These are phyloP conservation scores for Leptopilina clavipes DNA, from an alignment of 1,140 invertebrate genomes.

Conservation along the genomic window DNA sequence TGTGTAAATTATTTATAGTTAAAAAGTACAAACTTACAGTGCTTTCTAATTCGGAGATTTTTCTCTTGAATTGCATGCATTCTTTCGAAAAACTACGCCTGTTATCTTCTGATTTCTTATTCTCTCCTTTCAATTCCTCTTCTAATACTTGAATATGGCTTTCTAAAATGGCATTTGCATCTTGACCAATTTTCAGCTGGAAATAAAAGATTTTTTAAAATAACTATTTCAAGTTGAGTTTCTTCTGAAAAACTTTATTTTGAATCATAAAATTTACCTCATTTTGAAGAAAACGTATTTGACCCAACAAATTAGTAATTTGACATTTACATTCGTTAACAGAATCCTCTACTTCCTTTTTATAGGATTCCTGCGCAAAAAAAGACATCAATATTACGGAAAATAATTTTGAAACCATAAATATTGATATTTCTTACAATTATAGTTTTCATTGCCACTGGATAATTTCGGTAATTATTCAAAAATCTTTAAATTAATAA, in stretches of 20 bases:
- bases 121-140: conserved; percentile 53
- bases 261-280: conserved; percentile 52
- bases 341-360: conserved; percentile 56
- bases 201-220: conserved; percentile 37
- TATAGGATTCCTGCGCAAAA: conserved; percentile 44
- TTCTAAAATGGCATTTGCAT: conserved; percentile 59
- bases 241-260: background rate
- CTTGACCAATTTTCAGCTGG: conserved; percentile 61
- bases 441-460: no score
- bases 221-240: no score
- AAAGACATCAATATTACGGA: no score
- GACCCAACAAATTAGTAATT: conserved; percentile 56
- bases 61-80: conserved; percentile 58
- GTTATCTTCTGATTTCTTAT: conserved; percentile 55
- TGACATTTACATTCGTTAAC: conserved; percentile 53
- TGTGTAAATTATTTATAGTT: background rate
- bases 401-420: no score
- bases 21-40: conserved; percentile 52
- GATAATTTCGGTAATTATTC: no score
- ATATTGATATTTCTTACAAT: no score
- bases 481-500: no score
- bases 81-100: conserved; percentile 52
- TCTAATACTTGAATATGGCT: conserved; percentile 59
- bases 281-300: conserved; percentile 60
- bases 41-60: conserved; percentile 63